Conservation (phyloP, 2,113 vertebrate genomes). For the Pycnonotus jocosus region DNA sequence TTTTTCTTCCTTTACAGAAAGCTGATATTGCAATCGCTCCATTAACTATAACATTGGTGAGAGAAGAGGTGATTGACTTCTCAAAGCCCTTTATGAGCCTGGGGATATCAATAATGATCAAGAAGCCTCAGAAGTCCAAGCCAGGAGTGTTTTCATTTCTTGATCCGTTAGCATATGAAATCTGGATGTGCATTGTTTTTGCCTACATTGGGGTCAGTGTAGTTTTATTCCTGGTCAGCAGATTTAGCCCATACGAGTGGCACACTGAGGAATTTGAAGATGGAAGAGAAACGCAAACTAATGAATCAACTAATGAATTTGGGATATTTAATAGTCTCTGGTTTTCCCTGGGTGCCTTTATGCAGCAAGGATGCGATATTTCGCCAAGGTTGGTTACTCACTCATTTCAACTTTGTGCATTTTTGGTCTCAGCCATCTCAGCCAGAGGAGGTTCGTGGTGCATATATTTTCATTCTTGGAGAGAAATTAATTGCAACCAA, state of each 20-base stretch:
- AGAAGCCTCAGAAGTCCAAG: constrained; percentile 99
- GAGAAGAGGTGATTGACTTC: constrained; percentile 99
- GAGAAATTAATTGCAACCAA: constrained; percentile 1
- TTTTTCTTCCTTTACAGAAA: constrained; percentile 83
- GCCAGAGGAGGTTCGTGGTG: constrained; percentile 67
- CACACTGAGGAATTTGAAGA: constrained; percentile 99
- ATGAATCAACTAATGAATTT: constrained; percentile 98
- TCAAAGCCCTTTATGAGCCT: constrained; percentile 99
- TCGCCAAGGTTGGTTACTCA: constrained; percentile 95
- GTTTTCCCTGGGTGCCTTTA: constrained; percentile 99
- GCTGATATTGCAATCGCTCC: constrained; percentile 97
- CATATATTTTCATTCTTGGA: constrained; percentile 74
- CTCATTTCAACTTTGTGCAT: constrained; percentile 80
- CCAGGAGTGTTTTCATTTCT: constrained; percentile 99
- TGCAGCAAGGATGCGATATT: constrained; percentile 99
- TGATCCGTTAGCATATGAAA: constrained; percentile 98
- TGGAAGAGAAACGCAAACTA: constrained; percentile 96
- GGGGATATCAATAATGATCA: constrained; percentile 99
- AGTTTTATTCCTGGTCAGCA: constrained; percentile 99
- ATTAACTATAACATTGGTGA: constrained; percentile 94
- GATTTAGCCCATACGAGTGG: constrained; percentile 99
- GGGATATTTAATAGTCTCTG: constrained; percentile 99
- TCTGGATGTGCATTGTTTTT: constrained; percentile 99
- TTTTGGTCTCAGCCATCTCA: constrained; percentile 75
- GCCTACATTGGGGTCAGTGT: constrained; percentile 99